phyloP scores from a whole-genome alignment of 2,113 vertebrate species.

The Phasianus colchicus region DNA sequence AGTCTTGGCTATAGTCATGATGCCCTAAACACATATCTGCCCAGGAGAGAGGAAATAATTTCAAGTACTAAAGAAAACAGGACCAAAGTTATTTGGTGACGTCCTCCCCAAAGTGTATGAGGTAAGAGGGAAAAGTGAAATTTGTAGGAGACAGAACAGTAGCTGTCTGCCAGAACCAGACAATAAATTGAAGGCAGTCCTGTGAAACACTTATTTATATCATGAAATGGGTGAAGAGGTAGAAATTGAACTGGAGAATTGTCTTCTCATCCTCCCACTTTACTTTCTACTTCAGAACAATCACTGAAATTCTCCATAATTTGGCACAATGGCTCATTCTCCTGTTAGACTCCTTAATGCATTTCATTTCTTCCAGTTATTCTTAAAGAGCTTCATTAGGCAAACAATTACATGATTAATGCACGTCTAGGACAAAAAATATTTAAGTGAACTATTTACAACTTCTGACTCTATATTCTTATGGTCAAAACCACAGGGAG shows the following conservation, averaged over 20 bases:
- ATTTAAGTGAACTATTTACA: constrained; percentile 28
- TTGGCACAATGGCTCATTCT: background rate
- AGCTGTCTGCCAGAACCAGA: background rate
- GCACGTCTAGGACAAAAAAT: constrained; percentile 40
- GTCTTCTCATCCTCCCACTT: constrained; percentile 46
- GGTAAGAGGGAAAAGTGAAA: background rate
- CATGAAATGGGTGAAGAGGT: constrained; percentile 20
- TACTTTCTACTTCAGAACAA: constrained; percentile 37
- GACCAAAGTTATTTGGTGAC: background rate
- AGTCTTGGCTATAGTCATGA: background rate
- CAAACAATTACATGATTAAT: constrained; percentile 47
- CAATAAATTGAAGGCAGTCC: background rate
- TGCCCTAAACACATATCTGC: background rate
- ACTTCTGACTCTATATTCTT: background rate
- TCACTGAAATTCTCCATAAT: constrained; percentile 45
- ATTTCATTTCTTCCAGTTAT: constrained; percentile 38
- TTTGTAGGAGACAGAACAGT: background rate
- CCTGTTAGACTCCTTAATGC: constrained; percentile 8
- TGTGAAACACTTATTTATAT: background rate
- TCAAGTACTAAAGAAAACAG: background rate
- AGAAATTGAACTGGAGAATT: constrained; percentile 40
- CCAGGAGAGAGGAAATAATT: background rate
- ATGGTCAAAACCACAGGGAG: constrained; percentile 45
- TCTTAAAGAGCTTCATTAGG: constrained; percentile 43
- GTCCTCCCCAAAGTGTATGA: background rate